Evolutionary conservation across 92 coral and sea anemone species (phyloP).

Genomic region (Micromussa lordhowensis): DNA sequence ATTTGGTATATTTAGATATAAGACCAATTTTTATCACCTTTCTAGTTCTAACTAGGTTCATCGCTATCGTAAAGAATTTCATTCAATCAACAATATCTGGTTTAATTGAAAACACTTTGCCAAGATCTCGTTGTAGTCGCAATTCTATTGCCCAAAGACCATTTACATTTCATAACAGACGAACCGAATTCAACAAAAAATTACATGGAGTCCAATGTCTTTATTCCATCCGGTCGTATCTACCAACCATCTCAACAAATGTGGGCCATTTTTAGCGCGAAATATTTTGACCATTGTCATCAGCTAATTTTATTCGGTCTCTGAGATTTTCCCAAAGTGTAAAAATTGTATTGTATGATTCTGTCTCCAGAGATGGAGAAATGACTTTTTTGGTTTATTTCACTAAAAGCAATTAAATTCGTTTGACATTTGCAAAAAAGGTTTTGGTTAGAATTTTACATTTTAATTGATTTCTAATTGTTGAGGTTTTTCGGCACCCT

Average conservation of each 20-base stretch:
- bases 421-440: slow-evolving; percentile 10
- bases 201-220: background rate
- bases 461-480: slow-evolving; percentile 1
- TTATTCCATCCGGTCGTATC: background rate
- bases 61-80: background rate
- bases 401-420: slow-evolving; percentile 10
- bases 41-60: background rate
- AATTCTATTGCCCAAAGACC: background rate
- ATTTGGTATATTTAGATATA: background rate
- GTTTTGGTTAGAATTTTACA: background rate
- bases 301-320: background rate
- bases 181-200: background rate
- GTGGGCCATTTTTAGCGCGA: background rate
- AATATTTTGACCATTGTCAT: background rate
- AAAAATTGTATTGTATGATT: background rate
- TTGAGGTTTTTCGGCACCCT: background rate
- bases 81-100: background rate
- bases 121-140: background rate
- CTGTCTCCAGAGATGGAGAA: background rate
- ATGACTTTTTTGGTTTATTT: background rate
- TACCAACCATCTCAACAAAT: background rate
- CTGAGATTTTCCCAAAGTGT: background rate
- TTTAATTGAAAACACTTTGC: background rate
- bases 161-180: background rate
- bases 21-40: background rate